Conservation (phyloP, 2,888 invertebrate genomes). For the Rosalia funebris region DNA sequence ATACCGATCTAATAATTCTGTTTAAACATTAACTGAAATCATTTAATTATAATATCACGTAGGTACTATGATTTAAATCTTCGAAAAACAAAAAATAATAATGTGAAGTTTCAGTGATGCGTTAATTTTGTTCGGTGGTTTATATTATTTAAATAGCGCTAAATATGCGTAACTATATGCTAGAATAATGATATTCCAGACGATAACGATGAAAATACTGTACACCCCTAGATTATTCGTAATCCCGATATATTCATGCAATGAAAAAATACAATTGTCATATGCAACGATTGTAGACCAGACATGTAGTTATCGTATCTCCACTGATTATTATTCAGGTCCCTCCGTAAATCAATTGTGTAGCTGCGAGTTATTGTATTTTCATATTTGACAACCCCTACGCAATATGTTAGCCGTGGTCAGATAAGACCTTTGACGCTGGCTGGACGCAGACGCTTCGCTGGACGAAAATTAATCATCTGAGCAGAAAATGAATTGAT, state of each 20-base stretch:
- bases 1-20: no score
- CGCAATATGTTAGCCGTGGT: slow-evolving; percentile 58
- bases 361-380: slow-evolving; percentile 57
- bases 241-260: slow-evolving; percentile 48
- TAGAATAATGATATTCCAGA: no score
- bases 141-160: no score
- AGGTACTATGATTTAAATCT: no score
- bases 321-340: slow-evolving; percentile 38
- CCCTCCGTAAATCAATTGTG: slow-evolving; percentile 42
- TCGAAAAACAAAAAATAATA: no score
- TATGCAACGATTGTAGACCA: slow-evolving; percentile 53
- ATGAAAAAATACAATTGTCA: slow-evolving; percentile 59
- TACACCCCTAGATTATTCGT: background rate
- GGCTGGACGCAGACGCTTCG: slow-evolving; percentile 35
- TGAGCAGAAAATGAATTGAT: slow-evolving; percentile 39
- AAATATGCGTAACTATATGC: no score
- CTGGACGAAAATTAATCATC: slow-evolving; percentile 43
- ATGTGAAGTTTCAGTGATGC: no score
- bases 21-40: no score
- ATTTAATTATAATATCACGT: no score
- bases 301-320: slow-evolving; percentile 38
- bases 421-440: slow-evolving; percentile 48
- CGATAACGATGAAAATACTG: no score
- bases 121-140: no score
- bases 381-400: slow-evolving; percentile 61